Evolutionary conservation across 2,113 vertebrate genomes (phyloP).

Genomic region (Etia nguti): DNA sequence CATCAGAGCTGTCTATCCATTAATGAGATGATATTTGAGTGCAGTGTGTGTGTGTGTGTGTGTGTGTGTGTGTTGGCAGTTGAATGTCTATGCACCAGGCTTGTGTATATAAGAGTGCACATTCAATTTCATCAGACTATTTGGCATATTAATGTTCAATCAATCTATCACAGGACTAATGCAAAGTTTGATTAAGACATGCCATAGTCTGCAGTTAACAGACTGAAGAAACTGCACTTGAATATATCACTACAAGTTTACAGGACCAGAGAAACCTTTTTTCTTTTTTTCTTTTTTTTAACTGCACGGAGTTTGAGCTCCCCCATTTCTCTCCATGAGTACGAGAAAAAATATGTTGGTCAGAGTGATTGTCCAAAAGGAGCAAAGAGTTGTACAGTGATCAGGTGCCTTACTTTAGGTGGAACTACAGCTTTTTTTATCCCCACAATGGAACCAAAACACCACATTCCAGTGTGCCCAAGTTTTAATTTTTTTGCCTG

Average conservation of each 20-base stretch:
- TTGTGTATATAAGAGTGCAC: neutral
- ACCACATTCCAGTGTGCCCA: neutral
- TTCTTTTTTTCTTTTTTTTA: too few relatives aligned
- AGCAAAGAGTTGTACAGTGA: neutral
- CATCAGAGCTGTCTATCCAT: slow-evolving; percentile 57
- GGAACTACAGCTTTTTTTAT: neutral
- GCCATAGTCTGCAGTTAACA: neutral
- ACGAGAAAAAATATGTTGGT: neutral
- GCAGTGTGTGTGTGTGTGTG: neutral
- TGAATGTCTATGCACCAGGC: neutral
- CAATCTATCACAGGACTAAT: slow-evolving; percentile 16
- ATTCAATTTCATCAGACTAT: slow-evolving; percentile 35
- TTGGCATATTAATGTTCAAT: slow-evolving; percentile 52
- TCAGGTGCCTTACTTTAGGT: neutral
- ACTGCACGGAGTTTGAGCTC: neutral
- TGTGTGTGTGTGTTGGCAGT: neutral
- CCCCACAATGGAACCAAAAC: neutral
- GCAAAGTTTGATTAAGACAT: slow-evolving; percentile 44
- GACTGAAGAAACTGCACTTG: neutral
- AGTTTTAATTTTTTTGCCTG: neutral
- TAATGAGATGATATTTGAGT: slow-evolving; percentile 48
- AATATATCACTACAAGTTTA: neutral
- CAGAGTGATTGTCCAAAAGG: neutral
- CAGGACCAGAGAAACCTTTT: neutral
- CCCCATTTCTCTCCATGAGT: neutral